Conservation (phyloP, 2,888 invertebrate genomes). For the Graphium colonna region DNA sequence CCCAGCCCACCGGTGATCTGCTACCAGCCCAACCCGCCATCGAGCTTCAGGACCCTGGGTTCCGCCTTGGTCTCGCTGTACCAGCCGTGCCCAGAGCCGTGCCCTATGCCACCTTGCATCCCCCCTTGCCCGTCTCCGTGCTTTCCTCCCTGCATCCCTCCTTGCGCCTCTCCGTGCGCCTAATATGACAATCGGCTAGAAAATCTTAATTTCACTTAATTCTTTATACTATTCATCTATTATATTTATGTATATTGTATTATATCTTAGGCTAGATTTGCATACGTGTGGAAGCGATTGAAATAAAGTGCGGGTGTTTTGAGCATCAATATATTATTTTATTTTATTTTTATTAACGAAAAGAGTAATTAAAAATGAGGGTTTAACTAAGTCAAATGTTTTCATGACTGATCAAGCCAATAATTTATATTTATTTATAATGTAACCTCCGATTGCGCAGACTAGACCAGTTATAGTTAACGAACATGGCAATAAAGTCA, state of each 20-base stretch:
- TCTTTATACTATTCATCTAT: slow-evolving; percentile 4
- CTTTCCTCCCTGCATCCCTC: slow-evolving; percentile 22
- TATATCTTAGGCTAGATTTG: slow-evolving; percentile 54
- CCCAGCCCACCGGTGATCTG: slow-evolving; percentile 54
- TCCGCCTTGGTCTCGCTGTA: slow-evolving; percentile 35
- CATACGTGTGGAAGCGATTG: slow-evolving; percentile 44
- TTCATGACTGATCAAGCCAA: slow-evolving; percentile 20
- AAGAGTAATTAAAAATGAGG: too few relatives aligned
- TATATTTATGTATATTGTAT: slow-evolving; percentile 31
- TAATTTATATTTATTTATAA: background rate
- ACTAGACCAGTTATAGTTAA: too few relatives aligned
- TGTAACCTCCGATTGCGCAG: too few relatives aligned
- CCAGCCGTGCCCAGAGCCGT: slow-evolving; percentile 13
- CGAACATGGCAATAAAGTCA: too few relatives aligned
- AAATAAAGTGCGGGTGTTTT: slow-evolving; percentile 56
- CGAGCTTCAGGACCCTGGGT: slow-evolving; percentile 45
- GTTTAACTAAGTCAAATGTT: too few relatives aligned
- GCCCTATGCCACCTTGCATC: slow-evolving; percentile 17
- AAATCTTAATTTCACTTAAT: background rate
- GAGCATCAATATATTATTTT: slow-evolving; percentile 29
- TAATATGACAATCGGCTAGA: background rate
- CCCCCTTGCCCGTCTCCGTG: slow-evolving; percentile 11
- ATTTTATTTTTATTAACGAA: slow-evolving; percentile 22
- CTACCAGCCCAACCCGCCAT: slow-evolving; percentile 52
- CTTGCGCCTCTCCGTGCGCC: background rate